phyloP scores from a whole-genome alignment of 64 coral and sea anemone species.

The Catalaphyllia jardinei region DNA sequence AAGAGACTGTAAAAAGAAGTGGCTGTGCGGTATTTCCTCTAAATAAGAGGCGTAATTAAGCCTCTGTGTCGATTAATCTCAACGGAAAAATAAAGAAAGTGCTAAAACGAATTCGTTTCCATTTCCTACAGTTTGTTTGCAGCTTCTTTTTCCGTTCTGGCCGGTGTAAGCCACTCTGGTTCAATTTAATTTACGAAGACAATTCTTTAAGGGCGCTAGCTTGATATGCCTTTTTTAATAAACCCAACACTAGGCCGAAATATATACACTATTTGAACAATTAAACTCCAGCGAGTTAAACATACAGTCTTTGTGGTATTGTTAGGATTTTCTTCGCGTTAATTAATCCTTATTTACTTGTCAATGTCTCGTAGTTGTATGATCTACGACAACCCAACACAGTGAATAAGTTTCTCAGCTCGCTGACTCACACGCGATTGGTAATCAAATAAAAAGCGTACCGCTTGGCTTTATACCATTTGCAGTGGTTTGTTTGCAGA shows the following conservation, averaged over 20 bases:
- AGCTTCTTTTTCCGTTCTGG: slow-evolving; percentile 43
- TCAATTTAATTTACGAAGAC: slow-evolving; percentile 69
- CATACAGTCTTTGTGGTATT: slow-evolving; percentile 82
- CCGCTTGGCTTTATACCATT: slow-evolving; percentile 21
- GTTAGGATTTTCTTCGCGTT: slow-evolving; percentile 74
- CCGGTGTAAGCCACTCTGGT: slow-evolving; percentile 24
- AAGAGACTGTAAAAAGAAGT: slow-evolving; percentile 42
- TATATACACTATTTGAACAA: slow-evolving; percentile 77
- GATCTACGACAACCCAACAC: slow-evolving; percentile 32
- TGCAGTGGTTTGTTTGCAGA: slow-evolving; percentile 78
- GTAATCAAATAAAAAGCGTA: slow-evolving; percentile 51
- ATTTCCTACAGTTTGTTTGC: slow-evolving; percentile 39
- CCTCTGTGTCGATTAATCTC: slow-evolving; percentile 35
- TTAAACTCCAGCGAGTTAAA: slow-evolving; percentile 79
- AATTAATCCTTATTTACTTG: slow-evolving; percentile 96
- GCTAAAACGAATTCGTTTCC: slow-evolving; percentile 33
- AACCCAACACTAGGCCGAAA: slow-evolving; percentile 51
- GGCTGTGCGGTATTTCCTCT: slow-evolving; percentile 26
- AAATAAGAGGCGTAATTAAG: slow-evolving; percentile 47
- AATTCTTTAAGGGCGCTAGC: slow-evolving; percentile 49
- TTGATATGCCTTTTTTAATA: slow-evolving; percentile 61
- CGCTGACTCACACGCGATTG: slow-evolving; percentile 32
- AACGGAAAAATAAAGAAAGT: slow-evolving; percentile 32
- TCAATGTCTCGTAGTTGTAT: slow-evolving; percentile 53
- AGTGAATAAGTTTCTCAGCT: slow-evolving; percentile 40